phyloP scores from a whole-genome alignment of 2,888 invertebrate species.

The Ganaspis brasiliensis region DNA sequence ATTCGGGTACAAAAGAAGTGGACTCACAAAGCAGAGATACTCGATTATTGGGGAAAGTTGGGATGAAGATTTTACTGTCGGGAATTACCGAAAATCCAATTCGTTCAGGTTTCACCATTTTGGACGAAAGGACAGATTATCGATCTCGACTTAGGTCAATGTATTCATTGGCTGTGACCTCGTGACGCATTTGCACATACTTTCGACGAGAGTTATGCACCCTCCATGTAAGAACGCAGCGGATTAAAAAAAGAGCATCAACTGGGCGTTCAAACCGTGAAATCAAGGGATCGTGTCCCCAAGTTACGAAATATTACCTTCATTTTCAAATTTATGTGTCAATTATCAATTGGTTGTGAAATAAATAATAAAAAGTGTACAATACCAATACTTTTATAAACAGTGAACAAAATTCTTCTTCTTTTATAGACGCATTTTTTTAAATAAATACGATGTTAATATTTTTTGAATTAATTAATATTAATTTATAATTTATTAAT shows the following conservation, averaged over 20 bases:
- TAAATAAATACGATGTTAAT: no score
- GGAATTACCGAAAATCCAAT: slow-evolving; percentile 47
- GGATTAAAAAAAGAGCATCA: slow-evolving; percentile 40
- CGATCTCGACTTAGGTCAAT: slow-evolving; percentile 67
- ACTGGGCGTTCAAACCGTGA: slow-evolving; percentile 45
- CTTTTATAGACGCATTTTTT: no score
- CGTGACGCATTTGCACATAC: slow-evolving; percentile 62
- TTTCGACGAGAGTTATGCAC: slow-evolving; percentile 50
- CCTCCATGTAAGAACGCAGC: slow-evolving; percentile 18
- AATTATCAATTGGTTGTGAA: neutral
- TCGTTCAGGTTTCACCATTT: slow-evolving; percentile 47
- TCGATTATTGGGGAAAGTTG: neutral
- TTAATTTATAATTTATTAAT: no score
- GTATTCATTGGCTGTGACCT: slow-evolving; percentile 72
- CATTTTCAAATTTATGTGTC: slow-evolving; percentile 7
- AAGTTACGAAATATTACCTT: slow-evolving; percentile 40
- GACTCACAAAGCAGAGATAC: neutral
- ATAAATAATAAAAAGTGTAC: neutral
- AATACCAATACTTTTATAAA: no score
- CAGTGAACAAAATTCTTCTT: no score
- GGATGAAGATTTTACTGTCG: slow-evolving; percentile 47
- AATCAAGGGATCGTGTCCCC: slow-evolving; percentile 40
- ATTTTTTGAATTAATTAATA: no score
- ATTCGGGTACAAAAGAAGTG: no score
- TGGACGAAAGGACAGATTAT: slow-evolving; percentile 54